Base-by-base conservation (phyloP, 2,888 invertebrate species). In the Iselma pallidipennis region DNA sequence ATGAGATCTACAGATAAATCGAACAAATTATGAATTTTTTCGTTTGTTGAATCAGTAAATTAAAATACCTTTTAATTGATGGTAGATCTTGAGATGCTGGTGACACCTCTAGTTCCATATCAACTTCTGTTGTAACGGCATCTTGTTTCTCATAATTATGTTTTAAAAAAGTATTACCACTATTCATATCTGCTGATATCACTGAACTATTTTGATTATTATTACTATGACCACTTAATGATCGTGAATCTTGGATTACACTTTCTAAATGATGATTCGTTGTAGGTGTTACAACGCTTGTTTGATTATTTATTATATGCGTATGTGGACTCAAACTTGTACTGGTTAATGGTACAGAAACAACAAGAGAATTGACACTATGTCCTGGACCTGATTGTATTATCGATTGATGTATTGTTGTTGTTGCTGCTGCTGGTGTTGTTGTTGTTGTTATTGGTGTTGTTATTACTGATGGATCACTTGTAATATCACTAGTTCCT, bases 281-380 rank as follows among this genome's bases (percentile, higher is more conserved):
- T 14, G 70, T 66, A 9, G 74, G 60, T 7, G 74, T 68, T 49
- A 76, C 66, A 14, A 73, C 71, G 53, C 68, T 74, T 2, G 72
- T 71, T 57, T 74, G 75, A 59, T 76, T 77, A 75, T 76, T 76
- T 71, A 78, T 57, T 72, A 78, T 77, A 71, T 81, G 65, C 45
- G 73, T 66, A 66, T 74, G 75, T 4, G 81, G 80, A 68, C 79
- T 81, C 50, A 84, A 69, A 53, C 82, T 81, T 16, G 83, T 82
- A 54, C 81, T 84, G 14, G 85, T 84, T 65, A 89, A 77, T 65
- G 89, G 88, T 67, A 89, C 88, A 23, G 88, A 88, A 19, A 89
- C 88, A 54, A 87, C 87, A 67, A 89, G 71, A 12, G 84, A 78
- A 31, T 73, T 71, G n/a, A 72, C 73, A 68, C 65, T 69, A 53